Evolutionary conservation across 1,140 invertebrate species (phyloP), one percentile per base, ranked within the genome.

Genomic region (Drosophila tristis): DNA sequence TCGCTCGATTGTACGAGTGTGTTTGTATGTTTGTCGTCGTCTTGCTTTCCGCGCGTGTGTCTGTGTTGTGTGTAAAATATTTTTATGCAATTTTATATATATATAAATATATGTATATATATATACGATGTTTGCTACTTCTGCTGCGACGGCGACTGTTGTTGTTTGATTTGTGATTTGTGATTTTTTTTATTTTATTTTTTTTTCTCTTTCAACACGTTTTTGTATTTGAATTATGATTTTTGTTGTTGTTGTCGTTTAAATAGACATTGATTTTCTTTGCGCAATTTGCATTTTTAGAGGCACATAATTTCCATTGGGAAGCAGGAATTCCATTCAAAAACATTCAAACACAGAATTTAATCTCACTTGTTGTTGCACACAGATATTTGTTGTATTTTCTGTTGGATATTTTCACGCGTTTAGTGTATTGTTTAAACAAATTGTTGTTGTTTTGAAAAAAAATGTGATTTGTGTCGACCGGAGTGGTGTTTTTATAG

Each of bases 221-320:
- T 87, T 39, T 87, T 87, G 82, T 86, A 87, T 82, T 86, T 86
- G 81, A 82, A 78, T 82, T 87, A 74, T 74, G 35, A 78, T 75
- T 75, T 78, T 66, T 72, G 71, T 66, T 65, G 75, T 74, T 63
- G 55, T 9, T 59, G 55, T 5, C 87, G 74, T 84, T 87, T 89
- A 87, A 79, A 82, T 89, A 86, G 81, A 82, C 78, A 78, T 89
- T 86, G 82, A 79, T 86, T 86, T 86, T 86, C 82, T 89, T 89
- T 75, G 82, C 75, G 84, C 79, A 89, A 89, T 87, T 87, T 89
- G 86, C 84, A 87, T 89, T 84, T 90, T 82, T 84, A 87, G 35
- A 39, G 84, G 84, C 84, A 87, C 84, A 87, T 89, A 73, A 87
- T 87, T 87, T 87, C 79, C 79, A 89, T 84, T 87, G 84, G 26